phyloP scores from a whole-genome alignment of 2,797 vertebrate species.

The Cynodonichthys magdalenae region DNA sequence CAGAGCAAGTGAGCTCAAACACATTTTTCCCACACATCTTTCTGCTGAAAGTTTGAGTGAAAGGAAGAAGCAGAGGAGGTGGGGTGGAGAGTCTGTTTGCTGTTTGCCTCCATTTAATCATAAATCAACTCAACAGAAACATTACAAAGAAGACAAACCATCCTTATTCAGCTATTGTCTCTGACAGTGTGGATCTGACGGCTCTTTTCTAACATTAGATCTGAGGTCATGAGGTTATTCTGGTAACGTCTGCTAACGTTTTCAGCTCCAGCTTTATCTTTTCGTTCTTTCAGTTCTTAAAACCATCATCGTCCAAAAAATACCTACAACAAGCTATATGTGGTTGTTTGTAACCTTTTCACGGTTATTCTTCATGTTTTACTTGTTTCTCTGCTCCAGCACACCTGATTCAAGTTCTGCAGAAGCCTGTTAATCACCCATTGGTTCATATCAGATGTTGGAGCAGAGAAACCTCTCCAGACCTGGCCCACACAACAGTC shows the following conservation, averaged over 20 bases:
- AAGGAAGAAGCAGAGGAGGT: constrained; percentile 14
- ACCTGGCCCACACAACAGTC: too few relatives aligned
- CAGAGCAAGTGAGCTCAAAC: constrained; percentile 13
- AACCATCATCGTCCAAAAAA: too few relatives aligned
- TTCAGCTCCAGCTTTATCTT: neutral
- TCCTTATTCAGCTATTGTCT: constrained; percentile 18
- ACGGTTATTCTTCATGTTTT: too few relatives aligned
- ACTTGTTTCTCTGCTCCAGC: too few relatives aligned
- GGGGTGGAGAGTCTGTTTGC: constrained; percentile 1
- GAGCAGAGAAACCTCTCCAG: too few relatives aligned
- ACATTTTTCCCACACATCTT: constrained; percentile 27
- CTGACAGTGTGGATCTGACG: constrained; percentile 12
- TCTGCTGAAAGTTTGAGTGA: constrained; percentile 18
- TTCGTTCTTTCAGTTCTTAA: neutral
- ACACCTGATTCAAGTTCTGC: too few relatives aligned
- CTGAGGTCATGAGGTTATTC: constrained; percentile 13
- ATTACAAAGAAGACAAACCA: constrained; percentile 17
- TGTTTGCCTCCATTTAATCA: constrained; percentile 33
- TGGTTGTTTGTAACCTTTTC: too few relatives aligned
- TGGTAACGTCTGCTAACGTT: constrained; percentile 2
- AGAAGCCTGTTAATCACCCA: too few relatives aligned
- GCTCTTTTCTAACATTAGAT: constrained; percentile 5
- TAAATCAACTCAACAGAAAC: constrained; percentile 35
- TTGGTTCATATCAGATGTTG: too few relatives aligned
- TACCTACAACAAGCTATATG: too few relatives aligned